Conservation (phyloP, 1,140 invertebrate genomes). For the Pogonognathellus flavescens region DNA sequence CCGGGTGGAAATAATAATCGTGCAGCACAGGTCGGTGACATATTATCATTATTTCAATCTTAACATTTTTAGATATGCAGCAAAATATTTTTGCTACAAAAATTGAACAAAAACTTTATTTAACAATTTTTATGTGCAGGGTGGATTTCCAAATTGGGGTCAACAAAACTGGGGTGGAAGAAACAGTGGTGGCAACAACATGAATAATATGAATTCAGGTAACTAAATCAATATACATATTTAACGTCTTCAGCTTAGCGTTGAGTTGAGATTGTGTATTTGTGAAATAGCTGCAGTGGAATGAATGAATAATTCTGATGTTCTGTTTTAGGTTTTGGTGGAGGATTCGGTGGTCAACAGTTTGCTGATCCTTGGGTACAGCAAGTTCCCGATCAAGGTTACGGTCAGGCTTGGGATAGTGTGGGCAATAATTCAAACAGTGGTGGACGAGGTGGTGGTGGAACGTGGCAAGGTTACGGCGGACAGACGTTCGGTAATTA, state of each 20-base stretch:
- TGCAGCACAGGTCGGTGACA: not conserved
- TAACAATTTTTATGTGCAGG: not conserved
- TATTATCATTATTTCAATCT: not conserved
- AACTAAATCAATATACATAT: no score
- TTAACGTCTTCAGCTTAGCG: no score
- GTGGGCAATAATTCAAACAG: conserved; percentile 50
- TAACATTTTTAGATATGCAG: no score
- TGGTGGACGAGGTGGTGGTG: conserved; percentile 56
- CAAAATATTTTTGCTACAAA: no score
- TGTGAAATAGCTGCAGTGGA: no score
- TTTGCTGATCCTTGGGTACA: conserved; percentile 61
- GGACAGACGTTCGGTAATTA: conserved; percentile 61
- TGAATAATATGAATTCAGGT: conserved; percentile 23
- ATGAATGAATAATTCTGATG: no score
- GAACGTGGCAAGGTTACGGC: conserved; percentile 64
- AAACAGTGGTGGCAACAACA: conserved; percentile 2
- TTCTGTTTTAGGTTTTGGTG: conserved; percentile 53
- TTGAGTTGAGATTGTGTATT: no score
- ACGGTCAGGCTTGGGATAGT: conserved; percentile 65
- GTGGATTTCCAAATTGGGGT: conserved; percentile 39
- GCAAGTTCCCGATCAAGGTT: conserved; percentile 67
- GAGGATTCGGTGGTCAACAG: conserved; percentile 49
- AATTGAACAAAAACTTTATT: no score
- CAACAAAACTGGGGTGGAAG: conserved; percentile 36
- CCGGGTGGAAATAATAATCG: conserved; percentile 63